Evolutionary conservation across 2,888 invertebrate species (phyloP).

Genomic region (Cistogaster globosa): DNA sequence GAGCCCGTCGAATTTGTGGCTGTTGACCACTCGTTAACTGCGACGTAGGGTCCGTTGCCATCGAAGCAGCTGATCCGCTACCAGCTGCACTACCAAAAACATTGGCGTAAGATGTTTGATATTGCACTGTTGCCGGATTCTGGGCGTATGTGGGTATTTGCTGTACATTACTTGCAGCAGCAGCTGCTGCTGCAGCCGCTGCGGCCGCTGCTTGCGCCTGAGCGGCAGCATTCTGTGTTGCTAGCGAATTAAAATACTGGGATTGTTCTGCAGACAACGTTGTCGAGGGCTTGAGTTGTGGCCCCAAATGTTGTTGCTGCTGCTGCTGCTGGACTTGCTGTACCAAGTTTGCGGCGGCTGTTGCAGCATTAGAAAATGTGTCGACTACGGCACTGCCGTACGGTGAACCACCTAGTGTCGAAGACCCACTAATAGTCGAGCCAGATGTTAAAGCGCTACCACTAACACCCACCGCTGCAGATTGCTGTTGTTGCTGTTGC

Average conservation of each 20-base stretch:
- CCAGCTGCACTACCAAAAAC: slow-evolving; percentile 79
- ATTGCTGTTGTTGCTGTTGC: slow-evolving; percentile 68
- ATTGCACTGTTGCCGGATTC: slow-evolving; percentile 77
- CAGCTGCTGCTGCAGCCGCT: slow-evolving; percentile 68
- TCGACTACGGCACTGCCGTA: slow-evolving; percentile 74
- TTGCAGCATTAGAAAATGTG: slow-evolving; percentile 79
- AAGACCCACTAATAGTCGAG: slow-evolving; percentile 45
- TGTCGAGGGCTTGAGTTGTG: slow-evolving; percentile 85
- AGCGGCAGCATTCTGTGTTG: slow-evolving; percentile 79
- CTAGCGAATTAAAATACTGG: slow-evolving; percentile 85
- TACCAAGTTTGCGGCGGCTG: slow-evolving; percentile 79
- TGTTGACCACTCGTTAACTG: slow-evolving; percentile 76
- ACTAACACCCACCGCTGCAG: slow-evolving; percentile 43
- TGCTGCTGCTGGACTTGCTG: slow-evolving; percentile 82
- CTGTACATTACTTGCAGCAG: slow-evolving; percentile 71
- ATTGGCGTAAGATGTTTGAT: slow-evolving; percentile 81
- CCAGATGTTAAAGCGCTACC: slow-evolving; percentile 32
- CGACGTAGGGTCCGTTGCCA: slow-evolving; percentile 75
- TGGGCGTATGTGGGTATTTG: slow-evolving; percentile 73
- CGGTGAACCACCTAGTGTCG: slow-evolving; percentile 71
- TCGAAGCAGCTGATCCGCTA: slow-evolving; percentile 72
- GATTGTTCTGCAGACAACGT: slow-evolving; percentile 86
- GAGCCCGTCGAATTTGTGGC: slow-evolving; percentile 84
- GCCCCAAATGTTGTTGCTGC: slow-evolving; percentile 79
- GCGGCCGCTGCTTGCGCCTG: slow-evolving; percentile 68